Conservation (phyloP, 2,797 vertebrate genomes). For the Sarcoramphus papa region DNA sequence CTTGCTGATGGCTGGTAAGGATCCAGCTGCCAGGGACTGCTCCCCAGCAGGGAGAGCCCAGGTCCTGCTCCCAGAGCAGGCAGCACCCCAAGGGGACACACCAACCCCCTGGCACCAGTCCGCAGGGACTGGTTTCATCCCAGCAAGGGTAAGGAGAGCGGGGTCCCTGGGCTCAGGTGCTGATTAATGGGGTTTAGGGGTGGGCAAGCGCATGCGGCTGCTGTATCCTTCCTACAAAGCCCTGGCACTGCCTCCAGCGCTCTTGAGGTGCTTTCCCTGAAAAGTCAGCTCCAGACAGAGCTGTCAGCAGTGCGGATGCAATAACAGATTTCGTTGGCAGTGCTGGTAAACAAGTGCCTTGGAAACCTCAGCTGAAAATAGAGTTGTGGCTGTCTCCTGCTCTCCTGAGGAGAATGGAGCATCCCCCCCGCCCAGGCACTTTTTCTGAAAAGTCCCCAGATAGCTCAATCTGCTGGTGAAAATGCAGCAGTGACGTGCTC, state of each 20-base stretch:
- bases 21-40: not conserved
- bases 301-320: not conserved
- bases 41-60: not conserved
- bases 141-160: not conserved
- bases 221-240: not conserved
- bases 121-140: not conserved
- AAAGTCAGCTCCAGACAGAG: slow-evolving; percentile 28
- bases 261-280: not conserved
- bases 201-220: not conserved
- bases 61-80: not conserved
- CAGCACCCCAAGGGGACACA: not conserved
- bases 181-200: not conserved
- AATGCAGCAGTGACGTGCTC: not conserved
- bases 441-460: not conserved
- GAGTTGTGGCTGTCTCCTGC: slow-evolving; percentile 41
- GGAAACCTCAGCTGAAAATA: slow-evolving; percentile 39
- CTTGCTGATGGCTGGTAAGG: not conserved
- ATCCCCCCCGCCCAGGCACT: not conserved
- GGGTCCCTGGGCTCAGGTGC: not conserved
- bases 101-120: not conserved
- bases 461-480: not conserved
- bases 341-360: slow-evolving; percentile 47
- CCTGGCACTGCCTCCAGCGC: accelerated
- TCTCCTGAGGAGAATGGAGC: not conserved
- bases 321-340: slow-evolving; percentile 12